Conservation (phyloP, 2,113 vertebrate genomes). For the Zosterops lateralis region DNA sequence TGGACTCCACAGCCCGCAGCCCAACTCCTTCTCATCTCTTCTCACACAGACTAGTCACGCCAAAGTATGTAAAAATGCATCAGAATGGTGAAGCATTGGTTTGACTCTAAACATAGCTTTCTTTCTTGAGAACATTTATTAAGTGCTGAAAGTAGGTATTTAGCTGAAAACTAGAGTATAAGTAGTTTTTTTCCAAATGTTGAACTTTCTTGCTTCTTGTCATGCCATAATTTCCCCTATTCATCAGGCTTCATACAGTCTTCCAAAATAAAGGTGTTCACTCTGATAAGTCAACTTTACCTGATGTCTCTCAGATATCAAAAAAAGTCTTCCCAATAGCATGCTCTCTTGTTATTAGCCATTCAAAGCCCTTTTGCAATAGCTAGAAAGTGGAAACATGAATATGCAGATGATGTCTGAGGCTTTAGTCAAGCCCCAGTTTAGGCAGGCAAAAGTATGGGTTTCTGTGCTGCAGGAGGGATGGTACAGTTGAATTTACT, state of each 20-base stretch:
- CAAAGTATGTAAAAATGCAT: neutral
- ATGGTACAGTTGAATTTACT: neutral
- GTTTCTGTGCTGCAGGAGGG: neutral
- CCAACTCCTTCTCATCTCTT: neutral
- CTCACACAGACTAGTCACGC: neutral
- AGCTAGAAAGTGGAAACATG: neutral
- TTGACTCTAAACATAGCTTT: neutral
- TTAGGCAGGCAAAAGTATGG: neutral
- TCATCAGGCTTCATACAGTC: neutral
- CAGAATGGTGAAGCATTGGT: neutral
- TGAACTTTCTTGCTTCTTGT: neutral
- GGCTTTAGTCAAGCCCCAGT: neutral
- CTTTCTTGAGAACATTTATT: neutral
- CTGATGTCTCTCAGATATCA: neutral
- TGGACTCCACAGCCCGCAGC: rapidly evolving
- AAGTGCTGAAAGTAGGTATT: neutral
- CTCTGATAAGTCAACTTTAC: neutral
- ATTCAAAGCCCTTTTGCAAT: neutral
- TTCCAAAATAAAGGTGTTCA: neutral
- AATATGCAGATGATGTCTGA: neutral
- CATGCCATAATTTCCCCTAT: neutral
- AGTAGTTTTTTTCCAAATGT: neutral
- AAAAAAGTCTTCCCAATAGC: neutral
- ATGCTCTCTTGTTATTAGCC: neutral
- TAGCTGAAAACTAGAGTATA: neutral